A percentile compares a stretch with the other conserved stretches of the same genome.
Conservation (phyloP, 2,888 invertebrate species). For the Unio delphinus region DNA sequence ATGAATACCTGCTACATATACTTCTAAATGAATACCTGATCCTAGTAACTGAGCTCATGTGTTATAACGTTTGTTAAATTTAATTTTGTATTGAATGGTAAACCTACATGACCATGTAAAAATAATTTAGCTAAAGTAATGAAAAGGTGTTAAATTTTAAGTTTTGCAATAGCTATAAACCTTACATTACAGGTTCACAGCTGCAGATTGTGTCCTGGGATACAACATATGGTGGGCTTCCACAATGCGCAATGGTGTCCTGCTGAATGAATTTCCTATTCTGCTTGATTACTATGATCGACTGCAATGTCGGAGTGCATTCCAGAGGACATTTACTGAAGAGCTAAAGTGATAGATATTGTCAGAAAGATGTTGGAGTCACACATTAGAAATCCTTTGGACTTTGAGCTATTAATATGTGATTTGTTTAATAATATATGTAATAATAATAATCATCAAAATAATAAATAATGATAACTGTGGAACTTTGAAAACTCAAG, state of each 20-base stretch:
- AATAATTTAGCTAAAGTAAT: background rate
- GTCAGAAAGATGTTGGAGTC: too few relatives aligned
- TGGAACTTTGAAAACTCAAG: too few relatives aligned
- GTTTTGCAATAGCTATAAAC: background rate
- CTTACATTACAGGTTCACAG: constrained; percentile 45
- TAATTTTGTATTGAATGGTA: background rate
- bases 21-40: too few relatives aligned
- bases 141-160: background rate
- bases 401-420: too few relatives aligned
- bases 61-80: too few relatives aligned
- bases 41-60: too few relatives aligned
- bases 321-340: constrained; percentile 41
- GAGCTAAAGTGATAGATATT: background rate
- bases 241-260: constrained; percentile 44
- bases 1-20: too few relatives aligned
- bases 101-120: background rate
- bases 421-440: too few relatives aligned
- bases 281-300: constrained; percentile 40
- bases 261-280: constrained; percentile 42
- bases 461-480: too few relatives aligned
- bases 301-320: constrained; percentile 42
- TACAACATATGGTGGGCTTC: constrained; percentile 56
- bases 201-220: constrained; percentile 63
- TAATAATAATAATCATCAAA: too few relatives aligned
- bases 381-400: too few relatives aligned